These are phyloP conservation scores for Poecilobothrus nobilitatus DNA, from an alignment of 2,888 invertebrate species.

Conservation along the genomic window DNA sequence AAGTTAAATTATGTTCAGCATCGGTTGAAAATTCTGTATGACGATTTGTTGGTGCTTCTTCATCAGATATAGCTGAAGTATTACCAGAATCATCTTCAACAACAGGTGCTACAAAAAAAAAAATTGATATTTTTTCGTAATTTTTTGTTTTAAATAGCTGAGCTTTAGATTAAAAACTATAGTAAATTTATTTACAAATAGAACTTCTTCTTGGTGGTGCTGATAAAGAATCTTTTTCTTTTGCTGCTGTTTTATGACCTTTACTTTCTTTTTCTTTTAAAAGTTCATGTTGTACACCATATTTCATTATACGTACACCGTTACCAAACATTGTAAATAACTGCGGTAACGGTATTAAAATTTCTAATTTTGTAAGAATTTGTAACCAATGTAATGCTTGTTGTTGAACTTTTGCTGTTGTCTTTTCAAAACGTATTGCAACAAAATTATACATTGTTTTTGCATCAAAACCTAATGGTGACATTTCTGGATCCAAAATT, in stretches of 20 bases:
- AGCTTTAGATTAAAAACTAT: no score
- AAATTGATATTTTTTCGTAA: background rate
- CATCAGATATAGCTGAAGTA: constrained; percentile 60
- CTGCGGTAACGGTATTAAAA: constrained; percentile 78
- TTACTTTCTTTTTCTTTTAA: constrained; percentile 42
- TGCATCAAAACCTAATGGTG: constrained; percentile 89
- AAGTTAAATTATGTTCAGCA: constrained; percentile 73
- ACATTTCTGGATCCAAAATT: constrained; percentile 93
- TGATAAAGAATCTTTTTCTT: constrained; percentile 39
- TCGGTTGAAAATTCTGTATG: constrained; percentile 62
- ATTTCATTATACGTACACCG: constrained; percentile 69
- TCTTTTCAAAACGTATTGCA: constrained; percentile 69
- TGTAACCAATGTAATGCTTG: constrained; percentile 83
- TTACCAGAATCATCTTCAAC: constrained; percentile 61
- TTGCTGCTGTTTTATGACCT: constrained; percentile 31
- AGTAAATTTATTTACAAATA: constrained; percentile 44
- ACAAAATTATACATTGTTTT: constrained; percentile 93
- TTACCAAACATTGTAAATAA: constrained; percentile 85
- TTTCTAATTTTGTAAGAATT: constrained; percentile 80
- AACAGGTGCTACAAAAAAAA: constrained; percentile 48
- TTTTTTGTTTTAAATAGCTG: background rate
- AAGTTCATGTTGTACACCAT: constrained; percentile 44
- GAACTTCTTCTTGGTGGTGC: constrained; percentile 46
- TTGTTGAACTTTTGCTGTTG: constrained; percentile 73
- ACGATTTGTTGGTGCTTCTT: constrained; percentile 53